A percentile compares a stretch with the other conserved stretches of the same genome.
Evolutionary conservation across 1,140 invertebrate species (phyloP).

Genomic region (Spodoptera litura): DNA sequence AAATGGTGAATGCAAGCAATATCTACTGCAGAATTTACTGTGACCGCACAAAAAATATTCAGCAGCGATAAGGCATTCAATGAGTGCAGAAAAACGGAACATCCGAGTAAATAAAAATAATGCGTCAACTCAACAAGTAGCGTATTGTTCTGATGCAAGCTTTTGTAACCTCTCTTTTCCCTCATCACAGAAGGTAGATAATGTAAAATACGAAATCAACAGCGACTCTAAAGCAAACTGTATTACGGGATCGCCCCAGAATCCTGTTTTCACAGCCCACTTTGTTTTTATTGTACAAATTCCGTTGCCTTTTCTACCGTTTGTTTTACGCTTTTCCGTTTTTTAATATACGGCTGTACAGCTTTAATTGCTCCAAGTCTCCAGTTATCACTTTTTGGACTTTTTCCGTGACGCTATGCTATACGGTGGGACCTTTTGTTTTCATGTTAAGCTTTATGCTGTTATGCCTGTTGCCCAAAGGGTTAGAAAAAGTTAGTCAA

Average conservation of each 20-base stretch:
- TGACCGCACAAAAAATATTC: too few species aligned
- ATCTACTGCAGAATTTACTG: too few species aligned
- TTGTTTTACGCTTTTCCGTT: conserved; percentile 44
- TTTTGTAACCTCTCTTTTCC: conserved; percentile 36
- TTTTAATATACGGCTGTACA: conserved; percentile 40
- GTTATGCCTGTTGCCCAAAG: not conserved
- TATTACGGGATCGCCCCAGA: conserved; percentile 50
- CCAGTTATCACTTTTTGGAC: conserved; percentile 27
- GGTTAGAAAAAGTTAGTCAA: too few species aligned
- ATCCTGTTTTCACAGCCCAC: conserved; percentile 44
- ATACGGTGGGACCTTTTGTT: not conserved
- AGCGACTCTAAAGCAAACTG: conserved; percentile 36
- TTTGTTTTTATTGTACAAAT: conserved; percentile 48
- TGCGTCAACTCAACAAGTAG: conserved; percentile 32
- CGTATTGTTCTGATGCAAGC: conserved; percentile 33
- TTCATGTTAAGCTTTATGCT: not conserved
- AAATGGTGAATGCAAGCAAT: too few species aligned
- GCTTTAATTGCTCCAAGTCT: conserved; percentile 42
- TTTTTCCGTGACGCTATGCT: conserved; percentile 12
- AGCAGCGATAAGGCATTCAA: not conserved
- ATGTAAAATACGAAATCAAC: conserved; percentile 53
- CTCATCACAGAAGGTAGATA: conserved; percentile 38
- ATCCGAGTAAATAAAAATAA: conserved; percentile 21
- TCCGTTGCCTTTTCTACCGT: conserved; percentile 34
- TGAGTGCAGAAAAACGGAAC: conserved; percentile 21